A percentile compares a stretch with the other conserved stretches of the same genome.
These are phyloP conservation scores for Drosophila rhopaloa DNA, from an alignment of 1,140 invertebrate genomes.

Conservation along the genomic window DNA sequence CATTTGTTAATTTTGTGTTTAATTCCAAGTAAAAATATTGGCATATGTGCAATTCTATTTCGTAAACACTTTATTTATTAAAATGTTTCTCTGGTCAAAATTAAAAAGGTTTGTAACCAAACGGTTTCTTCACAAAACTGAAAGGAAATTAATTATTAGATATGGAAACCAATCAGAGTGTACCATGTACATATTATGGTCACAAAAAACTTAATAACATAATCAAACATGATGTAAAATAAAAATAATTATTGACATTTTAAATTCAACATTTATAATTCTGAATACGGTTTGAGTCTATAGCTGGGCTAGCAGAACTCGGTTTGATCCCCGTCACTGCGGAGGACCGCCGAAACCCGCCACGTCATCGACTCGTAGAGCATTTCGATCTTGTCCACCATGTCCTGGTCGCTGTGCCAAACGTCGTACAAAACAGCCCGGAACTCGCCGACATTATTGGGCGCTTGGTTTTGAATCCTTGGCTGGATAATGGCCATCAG, in stretches of 20 bases:
- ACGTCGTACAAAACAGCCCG: conserved; percentile 55
- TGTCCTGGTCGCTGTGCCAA: conserved; percentile 66
- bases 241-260: conserved; percentile 11
- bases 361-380: conserved; percentile 65
- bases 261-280: conserved; percentile 4
- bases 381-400: conserved; percentile 57
- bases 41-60: no score
- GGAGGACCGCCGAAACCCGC: conserved; percentile 53
- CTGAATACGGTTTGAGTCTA: background rate
- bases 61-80: background rate
- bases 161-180: background rate
- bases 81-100: background rate
- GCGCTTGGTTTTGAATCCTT: conserved; percentile 48
- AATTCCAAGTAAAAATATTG: no score
- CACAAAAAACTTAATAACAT: conserved; percentile 1
- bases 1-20: no score
- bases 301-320: conserved; percentile 25
- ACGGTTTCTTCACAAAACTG: no score
- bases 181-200: conserved; percentile 14
- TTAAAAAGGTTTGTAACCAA: conserved; percentile 1
- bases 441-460: conserved; percentile 58
- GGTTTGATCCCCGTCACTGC: conserved; percentile 47
- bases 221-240: background rate
- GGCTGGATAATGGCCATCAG: conserved; percentile 64
- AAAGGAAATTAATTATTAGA: background rate